Conservation (phyloP, 2,888 invertebrate species). For the Polymixis lichenea region DNA sequence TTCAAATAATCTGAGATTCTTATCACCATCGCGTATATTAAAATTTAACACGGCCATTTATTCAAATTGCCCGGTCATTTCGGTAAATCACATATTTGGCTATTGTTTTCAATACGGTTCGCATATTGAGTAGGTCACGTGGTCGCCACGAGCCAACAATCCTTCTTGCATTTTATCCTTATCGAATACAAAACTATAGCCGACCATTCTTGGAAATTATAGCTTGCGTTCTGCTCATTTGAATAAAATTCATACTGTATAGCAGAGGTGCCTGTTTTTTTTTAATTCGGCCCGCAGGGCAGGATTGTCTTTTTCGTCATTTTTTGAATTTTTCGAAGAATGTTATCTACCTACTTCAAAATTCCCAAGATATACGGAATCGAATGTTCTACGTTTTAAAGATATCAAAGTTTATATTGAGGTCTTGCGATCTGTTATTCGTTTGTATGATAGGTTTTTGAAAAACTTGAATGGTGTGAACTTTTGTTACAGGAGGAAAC, state of each 20-base stretch:
- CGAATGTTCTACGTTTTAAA: not conserved
- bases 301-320: not conserved
- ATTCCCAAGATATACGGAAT: not conserved
- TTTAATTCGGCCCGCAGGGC: slow-evolving; percentile 9
- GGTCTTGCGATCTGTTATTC: not conserved
- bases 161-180: slow-evolving; percentile 46
- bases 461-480: not conserved
- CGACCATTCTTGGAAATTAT: slow-evolving; percentile 52
- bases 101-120: slow-evolving; percentile 59
- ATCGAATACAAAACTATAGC: slow-evolving; percentile 57
- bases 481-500: not conserved
- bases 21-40: slow-evolving; percentile 31
- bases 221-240: slow-evolving; percentile 44
- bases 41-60: slow-evolving; percentile 46
- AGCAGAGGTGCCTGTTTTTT: slow-evolving; percentile 30
- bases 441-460: not conserved
- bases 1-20: slow-evolving; percentile 40
- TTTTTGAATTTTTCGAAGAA: not conserved
- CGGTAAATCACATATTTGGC: slow-evolving; percentile 57
- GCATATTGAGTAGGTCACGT: slow-evolving; percentile 60
- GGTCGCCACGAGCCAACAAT: slow-evolving; percentile 61
- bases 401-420: not conserved
- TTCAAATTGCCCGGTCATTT: slow-evolving; percentile 55
- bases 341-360: not conserved
- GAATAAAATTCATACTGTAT: slow-evolving; percentile 43